Percentiles rank a stretch among this genome's conserved stretches.
phyloP scores from a whole-genome alignment of 2,888 invertebrate species.

The Urechis unicinctus region DNA sequence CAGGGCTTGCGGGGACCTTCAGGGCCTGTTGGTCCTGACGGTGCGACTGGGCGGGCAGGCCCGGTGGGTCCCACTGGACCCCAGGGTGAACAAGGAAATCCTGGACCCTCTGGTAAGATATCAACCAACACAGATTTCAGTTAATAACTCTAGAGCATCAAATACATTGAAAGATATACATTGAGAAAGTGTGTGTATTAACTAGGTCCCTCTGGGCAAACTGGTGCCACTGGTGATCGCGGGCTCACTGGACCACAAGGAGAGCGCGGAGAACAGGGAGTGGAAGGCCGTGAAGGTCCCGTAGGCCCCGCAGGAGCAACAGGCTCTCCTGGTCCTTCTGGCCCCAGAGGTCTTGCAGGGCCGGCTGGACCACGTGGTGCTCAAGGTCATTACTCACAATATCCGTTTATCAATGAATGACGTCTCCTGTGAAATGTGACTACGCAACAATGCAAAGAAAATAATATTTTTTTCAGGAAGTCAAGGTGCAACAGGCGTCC shows the following conservation, averaged over 20 bases:
- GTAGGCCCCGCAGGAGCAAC: conserved; percentile 3
- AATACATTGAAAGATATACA: too few relatives aligned
- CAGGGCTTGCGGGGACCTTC: too few relatives aligned
- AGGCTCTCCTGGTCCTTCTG: conserved; percentile 5
- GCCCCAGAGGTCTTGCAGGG: conserved; percentile 14
- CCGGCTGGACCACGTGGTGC: conserved; percentile 19
- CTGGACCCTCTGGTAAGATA: conserved; percentile 8
- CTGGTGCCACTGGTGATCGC: conserved; percentile 6
- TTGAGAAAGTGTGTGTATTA: too few relatives aligned
- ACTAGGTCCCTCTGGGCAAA: conserved; percentile 6
- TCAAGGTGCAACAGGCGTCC: not conserved
- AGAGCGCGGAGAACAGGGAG: conserved; percentile 1
- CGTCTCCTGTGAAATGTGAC: too few relatives aligned
- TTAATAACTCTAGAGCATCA: too few relatives aligned
- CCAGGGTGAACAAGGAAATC: conserved; percentile 1
- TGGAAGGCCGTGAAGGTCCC: not conserved
- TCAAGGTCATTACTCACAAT: too few relatives aligned
- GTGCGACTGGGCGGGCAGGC: conserved; percentile 3
- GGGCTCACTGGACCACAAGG: conserved; percentile 6
- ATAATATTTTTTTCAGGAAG: too few relatives aligned
- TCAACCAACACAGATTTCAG: too few relatives aligned
- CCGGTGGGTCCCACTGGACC: conserved; percentile 1
- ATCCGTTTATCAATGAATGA: too few relatives aligned
- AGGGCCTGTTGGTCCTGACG: not conserved
- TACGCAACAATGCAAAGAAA: too few relatives aligned